Base-by-base conservation (phyloP, 92 coral and sea anemone genomes). In the Phenganax subtilis region DNA sequence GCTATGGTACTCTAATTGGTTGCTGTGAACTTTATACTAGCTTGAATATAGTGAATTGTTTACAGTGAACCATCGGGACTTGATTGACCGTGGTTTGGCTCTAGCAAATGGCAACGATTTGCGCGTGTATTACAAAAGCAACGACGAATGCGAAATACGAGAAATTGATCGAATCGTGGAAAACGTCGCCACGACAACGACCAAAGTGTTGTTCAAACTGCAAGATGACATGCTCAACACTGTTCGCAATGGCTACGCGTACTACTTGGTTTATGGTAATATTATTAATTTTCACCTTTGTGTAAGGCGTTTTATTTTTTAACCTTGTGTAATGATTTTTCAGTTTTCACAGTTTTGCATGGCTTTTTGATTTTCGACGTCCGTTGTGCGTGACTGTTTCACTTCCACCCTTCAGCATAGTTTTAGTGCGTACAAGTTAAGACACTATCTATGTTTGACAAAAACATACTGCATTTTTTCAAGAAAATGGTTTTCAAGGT, bases 161-260 rank as follows among this genome's bases (percentile, higher is more conserved):
- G 87, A 88, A 54, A 66, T 88, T 54, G 87, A 88, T 71, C 91
- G 91, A 12, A 75, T 88, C 55, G 47, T 86, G 53, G 82, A 80
- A n/a, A 88, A 88, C 51, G 64, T 80, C 59, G 77, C 81, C 60
- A 88, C 91, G 12, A 54, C 80, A 31, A 61, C 66, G 54, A 78
- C 91, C 4, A 54, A 6, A 27, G 84, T 86, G 27, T 73, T 55
- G 53, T 88, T 88, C 67, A 64, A 75, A 77, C 55, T 86, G 12
- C 90, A 88, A 75, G 81, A 75, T 12, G 75, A 75, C 75, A 55
- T 84, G 9, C 55, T 80, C 62, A 60, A 82, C n/a, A 76, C 78
- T 54, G 29, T 28, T 12, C 71, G 72, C 17, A 86, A 87, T 47
- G 52, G 59, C 30, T 76, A 78, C 55, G 82, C 85, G 11, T 89